phyloP scores from a whole-genome alignment of 2,888 invertebrate genomes.

The Netelia inedita region DNA sequence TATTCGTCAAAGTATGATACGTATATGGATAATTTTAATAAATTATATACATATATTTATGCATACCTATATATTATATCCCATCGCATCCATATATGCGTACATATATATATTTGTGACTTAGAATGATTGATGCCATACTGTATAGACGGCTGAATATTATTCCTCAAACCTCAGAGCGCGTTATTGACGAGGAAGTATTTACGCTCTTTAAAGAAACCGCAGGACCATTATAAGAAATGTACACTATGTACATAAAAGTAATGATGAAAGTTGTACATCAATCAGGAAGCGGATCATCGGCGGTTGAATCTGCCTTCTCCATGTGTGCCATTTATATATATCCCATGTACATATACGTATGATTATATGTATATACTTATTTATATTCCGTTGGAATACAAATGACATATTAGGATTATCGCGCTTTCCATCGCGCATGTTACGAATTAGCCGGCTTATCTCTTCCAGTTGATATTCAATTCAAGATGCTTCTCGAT shows the following conservation, averaged over 20 bases:
- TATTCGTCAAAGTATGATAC: not conserved
- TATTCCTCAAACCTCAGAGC: constrained; percentile 43
- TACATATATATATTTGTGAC: not conserved
- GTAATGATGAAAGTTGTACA: constrained; percentile 64
- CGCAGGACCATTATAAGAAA: constrained; percentile 31
- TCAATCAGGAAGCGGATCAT: constrained; percentile 67
- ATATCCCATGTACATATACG: not conserved
- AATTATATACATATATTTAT: too few species aligned
- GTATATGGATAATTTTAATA: not conserved
- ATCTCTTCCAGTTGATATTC: too few species aligned
- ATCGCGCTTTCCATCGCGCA: too few species aligned
- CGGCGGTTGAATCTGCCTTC: constrained; percentile 29
- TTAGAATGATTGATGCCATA: constrained; percentile 52
- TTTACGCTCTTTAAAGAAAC: constrained; percentile 56
- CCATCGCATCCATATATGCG: too few species aligned
- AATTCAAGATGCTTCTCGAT: too few species aligned
- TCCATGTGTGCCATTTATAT: not conserved
- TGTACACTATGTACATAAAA: constrained; percentile 35
- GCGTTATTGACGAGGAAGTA: constrained; percentile 63
- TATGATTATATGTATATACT: not conserved
- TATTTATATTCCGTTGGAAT: not conserved
- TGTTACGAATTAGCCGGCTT: too few species aligned
- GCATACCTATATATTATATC: too few species aligned
- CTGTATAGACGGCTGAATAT: constrained; percentile 32
- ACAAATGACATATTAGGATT: too few species aligned